These are phyloP conservation scores for Prionace glauca DNA, from an alignment of 2,797 vertebrate genomes.

Conservation along the genomic window DNA sequence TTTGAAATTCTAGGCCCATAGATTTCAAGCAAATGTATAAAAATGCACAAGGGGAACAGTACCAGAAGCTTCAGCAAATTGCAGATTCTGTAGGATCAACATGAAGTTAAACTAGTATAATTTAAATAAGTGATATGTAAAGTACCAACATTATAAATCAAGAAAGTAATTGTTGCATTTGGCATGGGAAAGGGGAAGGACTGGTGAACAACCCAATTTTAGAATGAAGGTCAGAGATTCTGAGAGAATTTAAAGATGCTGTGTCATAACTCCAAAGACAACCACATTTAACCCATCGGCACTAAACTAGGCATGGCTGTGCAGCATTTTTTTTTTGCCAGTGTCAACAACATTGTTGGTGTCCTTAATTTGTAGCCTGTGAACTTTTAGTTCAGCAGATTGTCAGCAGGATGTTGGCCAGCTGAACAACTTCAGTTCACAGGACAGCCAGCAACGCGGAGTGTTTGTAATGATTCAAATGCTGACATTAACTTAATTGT, in stretches of 20 bases:
- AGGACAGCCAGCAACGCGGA: background rate
- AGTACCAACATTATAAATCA: background rate
- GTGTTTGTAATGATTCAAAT: background rate
- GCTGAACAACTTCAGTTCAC: background rate
- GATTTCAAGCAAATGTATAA: background rate
- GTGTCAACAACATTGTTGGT: background rate
- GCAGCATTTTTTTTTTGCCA: background rate
- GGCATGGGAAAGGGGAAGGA: background rate
- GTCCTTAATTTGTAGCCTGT: background rate
- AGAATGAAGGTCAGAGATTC: background rate
- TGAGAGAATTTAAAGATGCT: no score
- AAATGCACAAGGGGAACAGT: background rate
- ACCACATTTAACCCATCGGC: background rate
- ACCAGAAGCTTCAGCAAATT: background rate
- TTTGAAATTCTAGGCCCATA: background rate
- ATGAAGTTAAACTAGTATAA: background rate
- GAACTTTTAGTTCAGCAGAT: background rate
- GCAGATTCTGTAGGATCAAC: background rate
- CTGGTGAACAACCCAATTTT: background rate
- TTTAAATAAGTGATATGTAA: background rate
- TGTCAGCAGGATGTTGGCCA: background rate
- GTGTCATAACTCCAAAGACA: background rate
- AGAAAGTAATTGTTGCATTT: background rate
- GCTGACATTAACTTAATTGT: background rate
- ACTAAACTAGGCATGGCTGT: background rate